These are phyloP conservation scores for Leptothorax acervorum DNA, from an alignment of 2,888 invertebrate genomes.

Conservation along the genomic window DNA sequence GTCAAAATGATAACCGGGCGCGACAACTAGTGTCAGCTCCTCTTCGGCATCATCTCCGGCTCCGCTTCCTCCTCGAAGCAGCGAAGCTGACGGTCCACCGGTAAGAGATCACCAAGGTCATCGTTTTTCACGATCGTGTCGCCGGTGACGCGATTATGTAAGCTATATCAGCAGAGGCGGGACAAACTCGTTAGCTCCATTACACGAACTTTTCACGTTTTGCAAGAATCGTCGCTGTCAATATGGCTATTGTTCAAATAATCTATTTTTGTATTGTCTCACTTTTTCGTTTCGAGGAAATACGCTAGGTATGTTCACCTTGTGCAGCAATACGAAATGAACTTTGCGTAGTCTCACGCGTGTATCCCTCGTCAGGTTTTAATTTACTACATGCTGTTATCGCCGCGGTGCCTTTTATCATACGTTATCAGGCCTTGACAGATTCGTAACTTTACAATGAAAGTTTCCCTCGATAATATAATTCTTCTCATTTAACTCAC, in stretches of 20 bases:
- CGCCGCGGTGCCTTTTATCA: neutral
- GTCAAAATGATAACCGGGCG: neutral
- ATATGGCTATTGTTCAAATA: slow-evolving; percentile 38
- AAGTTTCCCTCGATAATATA: neutral
- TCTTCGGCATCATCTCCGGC: slow-evolving; percentile 51
- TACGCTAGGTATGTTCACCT: neutral
- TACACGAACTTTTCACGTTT: slow-evolving; percentile 12
- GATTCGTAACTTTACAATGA: neutral
- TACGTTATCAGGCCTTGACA: neutral
- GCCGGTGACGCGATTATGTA: slow-evolving; percentile 56
- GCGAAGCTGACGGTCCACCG: slow-evolving; percentile 46
- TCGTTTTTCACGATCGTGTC: slow-evolving; percentile 50
- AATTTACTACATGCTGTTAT: slow-evolving; percentile 18
- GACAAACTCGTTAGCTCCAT: slow-evolving; percentile 21
- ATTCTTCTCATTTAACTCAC: neutral
- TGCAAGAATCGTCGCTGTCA: slow-evolving; percentile 26
- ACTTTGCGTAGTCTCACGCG: neutral
- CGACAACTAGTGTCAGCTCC: slow-evolving; percentile 41
- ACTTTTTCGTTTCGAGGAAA: neutral
- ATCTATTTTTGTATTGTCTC: neutral
- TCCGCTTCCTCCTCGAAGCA: slow-evolving; percentile 8
- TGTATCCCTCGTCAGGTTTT: neutral
- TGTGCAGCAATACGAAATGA: neutral
- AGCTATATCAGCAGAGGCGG: slow-evolving; percentile 17
- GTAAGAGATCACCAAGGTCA: slow-evolving; percentile 66